A percentile compares a stretch with the other conserved stretches of the same genome.
Conservation (phyloP, 2,888 invertebrate species). For the Stenurella melanura region DNA sequence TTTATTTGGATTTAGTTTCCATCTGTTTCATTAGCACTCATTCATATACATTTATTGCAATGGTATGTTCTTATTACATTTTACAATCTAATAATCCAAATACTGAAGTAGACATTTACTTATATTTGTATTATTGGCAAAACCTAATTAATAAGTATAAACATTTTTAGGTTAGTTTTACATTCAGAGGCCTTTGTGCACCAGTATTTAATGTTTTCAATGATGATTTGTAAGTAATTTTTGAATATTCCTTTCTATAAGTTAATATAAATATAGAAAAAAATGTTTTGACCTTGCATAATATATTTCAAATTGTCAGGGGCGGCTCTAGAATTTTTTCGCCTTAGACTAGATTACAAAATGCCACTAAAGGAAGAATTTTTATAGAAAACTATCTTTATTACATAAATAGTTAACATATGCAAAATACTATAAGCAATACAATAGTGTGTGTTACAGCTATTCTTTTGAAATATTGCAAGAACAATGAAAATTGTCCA, state of each 20-base stretch:
- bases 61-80: slow-evolving; percentile 17
- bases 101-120: too few relatives aligned
- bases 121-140: not conserved
- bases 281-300: not conserved
- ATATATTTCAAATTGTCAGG: too few relatives aligned
- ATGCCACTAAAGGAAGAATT: too few relatives aligned
- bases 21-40: not conserved
- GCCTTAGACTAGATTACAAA: too few relatives aligned
- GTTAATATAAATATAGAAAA: not conserved
- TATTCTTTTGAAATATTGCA: too few relatives aligned
- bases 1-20: slow-evolving; percentile 14
- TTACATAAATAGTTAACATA: too few relatives aligned
- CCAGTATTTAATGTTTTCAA: slow-evolving; percentile 79
- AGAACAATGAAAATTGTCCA: too few relatives aligned
- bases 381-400: too few relatives aligned
- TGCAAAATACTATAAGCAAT: too few relatives aligned
- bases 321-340: too few relatives aligned
- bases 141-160: slow-evolving; percentile 4
- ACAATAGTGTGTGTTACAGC: too few relatives aligned
- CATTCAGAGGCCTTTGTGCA: slow-evolving; percentile 80
- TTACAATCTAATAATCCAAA: not conserved
- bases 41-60: not conserved
- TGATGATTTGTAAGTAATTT: slow-evolving; percentile 59
- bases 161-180: slow-evolving; percentile 73
- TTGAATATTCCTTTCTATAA: not conserved